Percentiles rank a stretch among this genome's conserved stretches.
Evolutionary conservation across 2,888 invertebrate genomes (phyloP).

Genomic region (Melitaea athalia): DNA sequence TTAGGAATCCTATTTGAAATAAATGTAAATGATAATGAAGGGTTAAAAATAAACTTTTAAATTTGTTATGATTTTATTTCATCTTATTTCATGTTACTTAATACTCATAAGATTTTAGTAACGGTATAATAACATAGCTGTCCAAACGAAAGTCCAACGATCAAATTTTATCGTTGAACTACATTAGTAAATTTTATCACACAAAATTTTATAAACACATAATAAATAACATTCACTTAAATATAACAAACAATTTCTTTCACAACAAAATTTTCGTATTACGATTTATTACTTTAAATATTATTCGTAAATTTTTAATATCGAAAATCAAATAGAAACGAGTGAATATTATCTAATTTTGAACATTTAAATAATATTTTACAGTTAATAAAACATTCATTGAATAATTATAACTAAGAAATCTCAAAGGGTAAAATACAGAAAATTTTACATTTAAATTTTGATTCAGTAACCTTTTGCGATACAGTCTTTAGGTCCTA

Average conservation of each 20-base stretch:
- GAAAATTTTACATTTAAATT: conserved; percentile 39
- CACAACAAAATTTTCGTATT: not conserved
- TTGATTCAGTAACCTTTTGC: conserved; percentile 34
- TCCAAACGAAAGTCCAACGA: conserved; percentile 17
- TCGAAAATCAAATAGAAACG: not conserved
- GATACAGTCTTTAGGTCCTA: conserved; percentile 79
- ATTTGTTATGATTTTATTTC: conserved; percentile 68
- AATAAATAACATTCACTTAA: conserved; percentile 1
- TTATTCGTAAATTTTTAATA: not conserved
- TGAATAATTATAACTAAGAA: conserved; percentile 11
- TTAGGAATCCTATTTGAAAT: too few species aligned
- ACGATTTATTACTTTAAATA: conserved; percentile 4
- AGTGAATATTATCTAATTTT: not conserved
- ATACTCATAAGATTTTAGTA: conserved; percentile 80
- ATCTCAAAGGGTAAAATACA: conserved; percentile 28
- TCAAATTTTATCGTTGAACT: not conserved
- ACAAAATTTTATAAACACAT: not conserved
- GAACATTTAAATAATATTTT: not conserved
- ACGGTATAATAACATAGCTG: conserved; percentile 68
- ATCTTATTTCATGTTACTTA: conserved; percentile 69
- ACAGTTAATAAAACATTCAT: not conserved
- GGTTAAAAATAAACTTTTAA: conserved; percentile 34
- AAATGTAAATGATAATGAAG: not conserved
- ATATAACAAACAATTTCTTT: not conserved
- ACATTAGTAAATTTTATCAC: not conserved